Evolutionary conservation across 2,797 vertebrate genomes (phyloP), one percentile per base, ranked within the genome.

Genomic region (Cirrhinus molitorella): DNA sequence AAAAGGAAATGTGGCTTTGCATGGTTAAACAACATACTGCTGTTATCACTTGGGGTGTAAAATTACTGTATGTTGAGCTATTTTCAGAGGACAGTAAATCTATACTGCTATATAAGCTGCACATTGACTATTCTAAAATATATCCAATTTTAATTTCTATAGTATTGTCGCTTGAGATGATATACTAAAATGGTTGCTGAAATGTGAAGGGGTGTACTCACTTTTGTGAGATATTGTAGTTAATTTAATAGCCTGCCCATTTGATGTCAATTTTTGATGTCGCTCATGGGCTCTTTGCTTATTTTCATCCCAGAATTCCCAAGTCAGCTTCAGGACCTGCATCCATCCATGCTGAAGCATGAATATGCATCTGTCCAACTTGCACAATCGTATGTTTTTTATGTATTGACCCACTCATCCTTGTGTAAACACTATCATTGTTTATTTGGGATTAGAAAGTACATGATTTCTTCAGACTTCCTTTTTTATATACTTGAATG

Each of bases 261-360:
- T 81, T 14, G 37, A 45, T 0, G 0, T 55, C 0, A 43, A 25
- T 55, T 23, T 14, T 61, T 61, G 40, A 53, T 12, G 2, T 9
- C 23, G 25, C 19, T 28, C 12, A 4, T 51, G 34, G 49, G 23
- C 21, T 74, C 23, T n/a, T 25, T 61, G 0, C 55, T n/a, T 63
- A 2, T 12, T 57, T 14, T 8, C 5, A 67, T 71, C 77, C 16
- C 78, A 98, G 97, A 83, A 43, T 76, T 83, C 51, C 90, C 90
- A 72, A 97, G 95, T 90, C 96, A 96, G 31, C 93, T 98, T 66
- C 93, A 95, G 87, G 97, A 98, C 87, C 95, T 96, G 21, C 87
- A 94, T 59, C 90, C 94, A 34, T 94, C 96, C 0, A 91, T 93
- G 88, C 88, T 99, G 90, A 96, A 96, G 92, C 93, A 91, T 87